phyloP scores from a whole-genome alignment of 2,888 invertebrate species.

The Thecocarcelia acutangulata region DNA sequence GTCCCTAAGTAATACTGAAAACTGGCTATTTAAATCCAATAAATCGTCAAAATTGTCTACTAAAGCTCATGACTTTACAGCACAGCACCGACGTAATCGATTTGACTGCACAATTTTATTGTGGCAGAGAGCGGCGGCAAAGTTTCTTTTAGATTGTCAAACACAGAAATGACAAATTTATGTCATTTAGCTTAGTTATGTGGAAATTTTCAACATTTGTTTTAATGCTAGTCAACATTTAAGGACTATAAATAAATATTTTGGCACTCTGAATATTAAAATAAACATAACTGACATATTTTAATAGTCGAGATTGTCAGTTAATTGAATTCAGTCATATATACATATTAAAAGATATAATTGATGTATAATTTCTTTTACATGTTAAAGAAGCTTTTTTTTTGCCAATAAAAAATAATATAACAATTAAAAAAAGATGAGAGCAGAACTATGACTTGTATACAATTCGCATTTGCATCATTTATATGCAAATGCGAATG shows the following conservation, averaged over 20 bases:
- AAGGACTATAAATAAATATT: constrained; percentile 8
- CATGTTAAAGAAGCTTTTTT: no score
- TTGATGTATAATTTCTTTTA: no score
- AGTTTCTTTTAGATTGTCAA: constrained; percentile 10
- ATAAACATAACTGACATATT: constrained; percentile 11
- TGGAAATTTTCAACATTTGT: constrained; percentile 31
- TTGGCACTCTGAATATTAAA: constrained; percentile 30
- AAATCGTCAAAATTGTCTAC: constrained; percentile 38
- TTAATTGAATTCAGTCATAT: background rate
- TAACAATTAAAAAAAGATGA: background rate
- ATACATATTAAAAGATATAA: no score
- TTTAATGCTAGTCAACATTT: background rate
- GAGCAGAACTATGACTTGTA: constrained; percentile 16
- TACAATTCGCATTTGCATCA: constrained; percentile 19
- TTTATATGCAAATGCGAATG: constrained; percentile 6
- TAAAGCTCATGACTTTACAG: constrained; percentile 16
- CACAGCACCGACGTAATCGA: constrained; percentile 22
- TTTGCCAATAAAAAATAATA: background rate
- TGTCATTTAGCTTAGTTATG: constrained; percentile 30
- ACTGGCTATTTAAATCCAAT: constrained; percentile 19
- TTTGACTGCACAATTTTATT: constrained; percentile 8
- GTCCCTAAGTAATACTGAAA: background rate
- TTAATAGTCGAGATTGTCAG: constrained; percentile 7
- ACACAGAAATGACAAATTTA: constrained; percentile 21
- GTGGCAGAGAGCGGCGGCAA: constrained; percentile 12